phyloP scores from a whole-genome alignment of 1,140 invertebrate species.

The Plutomurus gul region DNA sequence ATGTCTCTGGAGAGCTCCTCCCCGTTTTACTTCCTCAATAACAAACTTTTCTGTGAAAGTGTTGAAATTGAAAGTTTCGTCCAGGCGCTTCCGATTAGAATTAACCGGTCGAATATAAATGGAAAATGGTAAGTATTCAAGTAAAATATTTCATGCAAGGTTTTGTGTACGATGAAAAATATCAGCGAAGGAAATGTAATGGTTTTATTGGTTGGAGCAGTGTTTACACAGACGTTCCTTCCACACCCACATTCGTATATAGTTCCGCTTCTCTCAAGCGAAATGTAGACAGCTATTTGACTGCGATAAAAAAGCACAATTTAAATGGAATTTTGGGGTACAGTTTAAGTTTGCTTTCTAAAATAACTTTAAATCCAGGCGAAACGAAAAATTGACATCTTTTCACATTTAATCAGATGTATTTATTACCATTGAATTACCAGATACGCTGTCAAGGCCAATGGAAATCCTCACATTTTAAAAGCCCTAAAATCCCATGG shows the following conservation, averaged over 20 bases:
- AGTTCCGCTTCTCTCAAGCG: constrained; percentile 54
- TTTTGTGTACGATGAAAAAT: too few species aligned
- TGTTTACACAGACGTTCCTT: constrained; percentile 22
- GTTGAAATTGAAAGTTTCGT: constrained; percentile 19
- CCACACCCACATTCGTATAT: constrained; percentile 56
- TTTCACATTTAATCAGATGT: background rate
- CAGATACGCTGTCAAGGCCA: constrained; percentile 58
- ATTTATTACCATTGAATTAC: background rate
- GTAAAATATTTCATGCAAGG: background rate
- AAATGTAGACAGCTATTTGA: constrained; percentile 55
- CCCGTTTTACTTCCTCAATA: constrained; percentile 23
- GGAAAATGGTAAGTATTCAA: constrained; percentile 26
- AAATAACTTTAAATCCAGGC: background rate
- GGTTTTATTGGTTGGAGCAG: background rate
- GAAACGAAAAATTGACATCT: too few species aligned
- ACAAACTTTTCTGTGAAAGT: constrained; percentile 32
- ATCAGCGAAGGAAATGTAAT: too few species aligned
- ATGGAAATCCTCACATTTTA: constrained; percentile 57
- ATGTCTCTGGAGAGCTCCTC: background rate
- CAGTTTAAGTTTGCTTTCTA: background rate
- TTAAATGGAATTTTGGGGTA: constrained; percentile 52
- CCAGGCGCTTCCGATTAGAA: background rate
- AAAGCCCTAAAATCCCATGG: constrained; percentile 54
- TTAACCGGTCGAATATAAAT: background rate
- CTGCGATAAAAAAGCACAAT: constrained; percentile 51